A percentile compares a stretch with the other conserved stretches of the same genome.
Conservation (phyloP, 2,797 vertebrate species). For the Falco biarmicus region DNA sequence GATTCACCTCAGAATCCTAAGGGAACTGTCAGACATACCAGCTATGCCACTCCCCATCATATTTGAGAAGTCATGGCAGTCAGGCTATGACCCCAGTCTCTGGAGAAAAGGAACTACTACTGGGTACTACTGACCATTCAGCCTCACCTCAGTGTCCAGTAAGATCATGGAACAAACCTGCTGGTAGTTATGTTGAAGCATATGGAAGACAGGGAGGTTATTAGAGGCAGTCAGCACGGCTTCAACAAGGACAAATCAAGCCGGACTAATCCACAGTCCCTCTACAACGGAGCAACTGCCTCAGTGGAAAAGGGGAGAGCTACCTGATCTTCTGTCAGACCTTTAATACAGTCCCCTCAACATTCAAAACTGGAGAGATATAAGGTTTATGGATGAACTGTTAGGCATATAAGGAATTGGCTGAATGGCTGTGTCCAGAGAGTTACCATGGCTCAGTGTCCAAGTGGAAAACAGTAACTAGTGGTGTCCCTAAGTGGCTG, state of each 20-base stretch:
- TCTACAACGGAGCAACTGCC: background rate
- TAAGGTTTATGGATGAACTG: background rate
- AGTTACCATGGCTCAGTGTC: background rate
- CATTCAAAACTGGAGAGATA: background rate
- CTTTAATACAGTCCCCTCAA: rapidly evolving
- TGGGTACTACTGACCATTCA: background rate
- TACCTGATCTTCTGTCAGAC: background rate
- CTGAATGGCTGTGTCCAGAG: background rate
- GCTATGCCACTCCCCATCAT: background rate
- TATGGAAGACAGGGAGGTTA: background rate
- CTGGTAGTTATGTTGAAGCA: background rate
- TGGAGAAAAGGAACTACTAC: background rate
- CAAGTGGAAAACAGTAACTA: rapidly evolving
- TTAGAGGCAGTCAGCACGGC: background rate
- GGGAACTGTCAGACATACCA: background rate
- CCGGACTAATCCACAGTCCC: background rate
- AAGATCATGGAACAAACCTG: background rate
- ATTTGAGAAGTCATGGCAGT: background rate
- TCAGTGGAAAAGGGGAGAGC: background rate
- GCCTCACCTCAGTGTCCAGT: background rate
- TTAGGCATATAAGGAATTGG: background rate
- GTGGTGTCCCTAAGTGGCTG: rapidly evolving
- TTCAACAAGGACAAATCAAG: background rate
- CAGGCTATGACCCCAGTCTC: background rate
- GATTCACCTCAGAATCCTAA: background rate